Evolutionary conservation across 2,797 vertebrate species (phyloP).

Genomic region (Pagetopsis macropterus): DNA sequence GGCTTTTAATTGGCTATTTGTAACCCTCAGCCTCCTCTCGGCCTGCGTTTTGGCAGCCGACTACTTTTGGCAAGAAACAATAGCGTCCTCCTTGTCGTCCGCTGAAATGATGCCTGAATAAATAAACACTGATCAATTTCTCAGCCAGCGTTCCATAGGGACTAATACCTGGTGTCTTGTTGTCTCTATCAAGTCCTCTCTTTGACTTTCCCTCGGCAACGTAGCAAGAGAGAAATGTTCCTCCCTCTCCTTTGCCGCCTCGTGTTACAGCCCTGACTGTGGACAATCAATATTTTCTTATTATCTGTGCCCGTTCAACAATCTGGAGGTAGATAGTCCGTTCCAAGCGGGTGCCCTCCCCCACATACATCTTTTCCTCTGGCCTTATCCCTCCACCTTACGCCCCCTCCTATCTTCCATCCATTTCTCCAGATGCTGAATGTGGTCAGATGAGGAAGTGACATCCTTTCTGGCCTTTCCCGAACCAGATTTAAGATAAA

Average conservation of each 20-base stretch:
- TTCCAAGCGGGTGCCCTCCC: constrained; percentile 57
- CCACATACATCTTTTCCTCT: constrained; percentile 41
- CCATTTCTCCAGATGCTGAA: constrained; percentile 25
- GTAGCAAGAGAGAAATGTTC: constrained; percentile 37
- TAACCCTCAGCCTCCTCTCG: constrained; percentile 38
- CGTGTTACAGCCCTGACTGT: constrained; percentile 63
- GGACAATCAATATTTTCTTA: constrained; percentile 78
- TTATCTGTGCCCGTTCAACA: constrained; percentile 73
- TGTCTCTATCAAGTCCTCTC: constrained; percentile 48
- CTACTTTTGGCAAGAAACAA: constrained; percentile 39
- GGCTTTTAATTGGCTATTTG: constrained; percentile 69
- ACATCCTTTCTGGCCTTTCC: neutral
- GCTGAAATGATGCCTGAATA: constrained; percentile 37
- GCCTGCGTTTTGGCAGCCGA: constrained; percentile 45
- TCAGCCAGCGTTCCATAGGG: constrained; percentile 37
- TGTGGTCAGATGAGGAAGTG: constrained; percentile 18
- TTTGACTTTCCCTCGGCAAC: constrained; percentile 21
- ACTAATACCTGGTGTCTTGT: constrained; percentile 28
- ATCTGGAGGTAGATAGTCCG: constrained; percentile 61
- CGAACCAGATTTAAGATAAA: neutral
- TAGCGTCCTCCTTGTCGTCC: constrained; percentile 20
- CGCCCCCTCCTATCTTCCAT: neutral
- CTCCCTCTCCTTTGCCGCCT: constrained; percentile 12
- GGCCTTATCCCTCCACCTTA: constrained; percentile 14
- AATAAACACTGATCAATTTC: constrained; percentile 44